Percentiles rank a stretch among this genome's conserved stretches.
These are phyloP conservation scores for Tragulus kanchil DNA, from an alignment of 2,113 vertebrate genomes.

Conservation along the genomic window DNA sequence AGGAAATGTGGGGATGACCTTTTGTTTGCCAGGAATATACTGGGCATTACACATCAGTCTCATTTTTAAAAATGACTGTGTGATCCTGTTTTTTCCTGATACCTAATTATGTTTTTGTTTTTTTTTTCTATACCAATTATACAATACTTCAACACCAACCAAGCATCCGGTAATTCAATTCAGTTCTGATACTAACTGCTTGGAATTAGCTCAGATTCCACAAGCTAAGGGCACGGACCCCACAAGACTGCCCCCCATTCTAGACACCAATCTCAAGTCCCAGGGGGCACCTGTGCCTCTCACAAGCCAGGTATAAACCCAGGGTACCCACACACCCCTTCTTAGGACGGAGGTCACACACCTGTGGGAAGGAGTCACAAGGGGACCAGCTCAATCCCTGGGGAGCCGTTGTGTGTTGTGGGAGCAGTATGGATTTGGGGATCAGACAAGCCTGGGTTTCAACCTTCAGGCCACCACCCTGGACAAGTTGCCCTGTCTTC, in stretches of 20 bases:
- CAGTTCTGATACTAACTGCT: neutral
- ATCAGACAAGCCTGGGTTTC: neutral
- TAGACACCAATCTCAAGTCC: rapidly evolving
- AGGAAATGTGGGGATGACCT: neutral
- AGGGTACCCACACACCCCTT: neutral
- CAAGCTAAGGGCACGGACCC: neutral
- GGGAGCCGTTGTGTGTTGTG: neutral
- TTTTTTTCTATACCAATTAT: neutral
- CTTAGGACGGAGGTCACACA: neutral
- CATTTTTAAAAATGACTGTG: neutral
- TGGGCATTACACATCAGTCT: no score
- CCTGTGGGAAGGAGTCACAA: neutral
- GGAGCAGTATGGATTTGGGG: neutral
- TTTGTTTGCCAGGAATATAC: neutral
- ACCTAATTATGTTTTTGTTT: neutral
- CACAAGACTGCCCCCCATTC: no score
- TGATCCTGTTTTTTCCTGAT: neutral
- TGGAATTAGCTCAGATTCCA: rapidly evolving
- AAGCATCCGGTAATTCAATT: rapidly evolving
- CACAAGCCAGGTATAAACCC: rapidly evolving
- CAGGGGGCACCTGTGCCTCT: neutral
- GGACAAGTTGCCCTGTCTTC: neutral
- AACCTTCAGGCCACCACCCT: neutral
- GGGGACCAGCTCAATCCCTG: no score
- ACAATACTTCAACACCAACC: neutral